Conservation (phyloP, 1,140 invertebrate species). For the Liolophura sinensis region DNA sequence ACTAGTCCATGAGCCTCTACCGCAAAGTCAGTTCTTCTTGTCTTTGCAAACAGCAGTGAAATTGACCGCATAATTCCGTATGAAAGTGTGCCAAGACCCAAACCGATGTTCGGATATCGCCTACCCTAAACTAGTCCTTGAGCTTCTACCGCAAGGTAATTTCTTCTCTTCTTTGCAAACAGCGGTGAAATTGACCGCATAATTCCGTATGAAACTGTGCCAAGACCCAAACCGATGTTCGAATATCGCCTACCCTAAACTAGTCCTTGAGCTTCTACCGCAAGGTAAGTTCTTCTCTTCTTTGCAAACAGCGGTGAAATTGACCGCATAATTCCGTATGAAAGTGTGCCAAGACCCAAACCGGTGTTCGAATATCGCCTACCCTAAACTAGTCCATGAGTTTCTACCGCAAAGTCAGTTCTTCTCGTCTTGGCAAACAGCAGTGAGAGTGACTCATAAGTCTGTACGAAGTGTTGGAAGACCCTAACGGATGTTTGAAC, state of each 20-base stretch:
- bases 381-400: conserved; percentile 58
- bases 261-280: conserved; percentile 59
- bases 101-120: conserved; percentile 59
- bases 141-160: conserved; percentile 56
- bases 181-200: conserved; percentile 22
- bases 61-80: conserved; percentile 17
- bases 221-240: conserved; percentile 48
- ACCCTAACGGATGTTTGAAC: conserved; percentile 54
- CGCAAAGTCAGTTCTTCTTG: too few species aligned
- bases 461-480: conserved; percentile 51
- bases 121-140: conserved; percentile 59
- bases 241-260: conserved; percentile 60
- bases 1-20: conserved; percentile 58
- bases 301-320: conserved; percentile 16
- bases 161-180: too few species aligned
- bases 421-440: too few species aligned
- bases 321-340: conserved; percentile 21
- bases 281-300: too few species aligned
- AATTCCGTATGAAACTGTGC: conserved; percentile 53
- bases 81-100: conserved; percentile 46
- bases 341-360: conserved; percentile 46
- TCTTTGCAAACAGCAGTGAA: too few species aligned
- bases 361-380: conserved; percentile 60
- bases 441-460: background rate
- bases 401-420: conserved; percentile 59